These are phyloP conservation scores for Coelogynopora nodosa DNA, from an alignment of 2,888 invertebrate genomes.

Conservation along the genomic window DNA sequence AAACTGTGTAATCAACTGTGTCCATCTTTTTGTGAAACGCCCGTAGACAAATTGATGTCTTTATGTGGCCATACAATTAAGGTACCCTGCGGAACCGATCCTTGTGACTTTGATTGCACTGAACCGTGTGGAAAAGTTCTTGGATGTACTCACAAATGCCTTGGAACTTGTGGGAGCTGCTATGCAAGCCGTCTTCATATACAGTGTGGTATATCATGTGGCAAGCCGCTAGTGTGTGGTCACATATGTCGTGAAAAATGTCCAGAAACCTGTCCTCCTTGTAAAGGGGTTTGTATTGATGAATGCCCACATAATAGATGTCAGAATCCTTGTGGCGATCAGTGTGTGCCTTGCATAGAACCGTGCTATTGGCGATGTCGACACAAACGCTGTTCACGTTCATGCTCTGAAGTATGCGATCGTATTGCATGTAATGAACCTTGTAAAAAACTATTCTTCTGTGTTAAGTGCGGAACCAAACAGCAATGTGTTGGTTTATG, in stretches of 20 bases:
- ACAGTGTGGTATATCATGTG: conserved; percentile 47
- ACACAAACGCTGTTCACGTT: conserved; percentile 49
- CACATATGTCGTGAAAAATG: conserved; percentile 53
- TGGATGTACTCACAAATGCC: conserved; percentile 55
- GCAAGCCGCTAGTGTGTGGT: conserved; percentile 49
- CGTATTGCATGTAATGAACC: conserved; percentile 56
- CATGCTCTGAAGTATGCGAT: conserved; percentile 60
- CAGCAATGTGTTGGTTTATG: conserved; percentile 68
- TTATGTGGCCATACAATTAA: conserved; percentile 19
- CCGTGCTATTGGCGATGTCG: conserved; percentile 57
- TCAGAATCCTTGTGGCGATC: conserved; percentile 52
- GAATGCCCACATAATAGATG: conserved; percentile 56
- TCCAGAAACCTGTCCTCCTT: conserved; percentile 59
- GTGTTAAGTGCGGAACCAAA: conserved; percentile 64
- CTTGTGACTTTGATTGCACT: conserved; percentile 48
- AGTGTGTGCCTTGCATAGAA: conserved; percentile 56
- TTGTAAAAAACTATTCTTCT: conserved; percentile 59
- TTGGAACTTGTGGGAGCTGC: conserved; percentile 58
- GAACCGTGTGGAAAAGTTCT: conserved; percentile 50
- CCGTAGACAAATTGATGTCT: background rate
- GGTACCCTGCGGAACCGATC: background rate
- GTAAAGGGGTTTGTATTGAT: conserved; percentile 57
- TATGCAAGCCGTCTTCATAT: background rate
- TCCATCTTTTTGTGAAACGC: background rate
- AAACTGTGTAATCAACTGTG: conserved; percentile 50